These are phyloP conservation scores for Cossypha polioptera DNA, from an alignment of 2,797 vertebrate species.

Conservation along the genomic window DNA sequence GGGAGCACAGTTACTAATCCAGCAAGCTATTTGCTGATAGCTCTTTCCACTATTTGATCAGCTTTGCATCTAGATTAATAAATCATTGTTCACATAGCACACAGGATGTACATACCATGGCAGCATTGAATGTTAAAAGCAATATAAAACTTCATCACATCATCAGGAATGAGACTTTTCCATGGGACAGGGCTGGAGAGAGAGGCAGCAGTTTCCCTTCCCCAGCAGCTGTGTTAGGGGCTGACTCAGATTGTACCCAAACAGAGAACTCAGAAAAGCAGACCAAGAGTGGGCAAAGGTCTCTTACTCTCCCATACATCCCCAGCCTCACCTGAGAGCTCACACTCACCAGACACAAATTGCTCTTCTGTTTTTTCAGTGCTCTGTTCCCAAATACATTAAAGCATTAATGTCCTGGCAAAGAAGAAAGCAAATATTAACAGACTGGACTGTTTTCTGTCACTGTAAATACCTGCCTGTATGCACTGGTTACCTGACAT, in stretches of 20 bases:
- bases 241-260: background rate
- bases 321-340: background rate
- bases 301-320: accelerated
- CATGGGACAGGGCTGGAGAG: background rate
- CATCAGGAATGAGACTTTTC: background rate
- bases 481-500: background rate
- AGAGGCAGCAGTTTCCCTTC: background rate
- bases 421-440: conserved; percentile 18
- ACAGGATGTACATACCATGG: background rate
- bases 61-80: background rate
- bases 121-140: background rate
- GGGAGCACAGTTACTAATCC: background rate
- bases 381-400: background rate
- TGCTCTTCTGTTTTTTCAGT: conserved; percentile 28
- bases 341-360: conserved; percentile 28
- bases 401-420: conserved; percentile 43
- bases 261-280: background rate
- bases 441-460: background rate
- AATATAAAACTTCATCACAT: background rate
- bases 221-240: background rate
- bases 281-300: background rate
- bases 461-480: background rate
- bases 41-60: background rate
- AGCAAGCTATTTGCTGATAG: background rate
- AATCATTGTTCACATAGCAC: background rate